A percentile compares a stretch with the other conserved stretches of the same genome.
These are phyloP conservation scores for Epirrhoe tristata DNA, from an alignment of 2,888 invertebrate species.

Conservation along the genomic window DNA sequence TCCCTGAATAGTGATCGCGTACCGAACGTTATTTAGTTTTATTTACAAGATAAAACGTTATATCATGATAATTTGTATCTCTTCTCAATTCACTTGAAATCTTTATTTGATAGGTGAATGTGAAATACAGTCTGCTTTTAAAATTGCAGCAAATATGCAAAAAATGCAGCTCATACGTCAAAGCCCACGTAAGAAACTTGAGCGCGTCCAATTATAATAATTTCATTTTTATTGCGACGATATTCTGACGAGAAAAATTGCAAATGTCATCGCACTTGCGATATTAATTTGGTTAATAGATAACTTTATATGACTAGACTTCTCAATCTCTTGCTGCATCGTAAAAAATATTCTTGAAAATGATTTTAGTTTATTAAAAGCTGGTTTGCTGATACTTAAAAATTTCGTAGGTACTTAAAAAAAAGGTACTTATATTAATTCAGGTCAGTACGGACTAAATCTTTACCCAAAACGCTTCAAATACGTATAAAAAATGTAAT, in stretches of 20 bases:
- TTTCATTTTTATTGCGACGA: slow-evolving; percentile 40
- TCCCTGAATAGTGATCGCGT: slow-evolving; percentile 49
- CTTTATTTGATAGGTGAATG: slow-evolving; percentile 29
- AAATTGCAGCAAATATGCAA: slow-evolving; percentile 21
- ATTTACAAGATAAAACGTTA: slow-evolving; percentile 44
- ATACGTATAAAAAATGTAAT: slow-evolving; percentile 4
- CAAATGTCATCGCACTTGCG: slow-evolving; percentile 8
- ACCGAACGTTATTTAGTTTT: slow-evolving; percentile 41
- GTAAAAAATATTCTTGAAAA: background rate
- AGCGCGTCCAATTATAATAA: slow-evolving; percentile 42
- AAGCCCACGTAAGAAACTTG: slow-evolving; percentile 41
- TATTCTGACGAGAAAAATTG: slow-evolving; percentile 24
- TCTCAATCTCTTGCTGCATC: background rate
- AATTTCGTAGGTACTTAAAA: too few relatives aligned
- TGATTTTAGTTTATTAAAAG: too few relatives aligned
- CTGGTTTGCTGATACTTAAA: too few relatives aligned
- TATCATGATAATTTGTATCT: slow-evolving; percentile 30
- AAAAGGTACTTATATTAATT: too few relatives aligned
- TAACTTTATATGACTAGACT: background rate
- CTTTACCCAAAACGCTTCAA: background rate
- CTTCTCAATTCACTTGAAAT: slow-evolving; percentile 35
- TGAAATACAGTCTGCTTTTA: slow-evolving; percentile 20
- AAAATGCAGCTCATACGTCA: slow-evolving; percentile 34
- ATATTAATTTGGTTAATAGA: slow-evolving; percentile 10
- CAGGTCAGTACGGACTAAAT: background rate